Conservation (phyloP, 1,140 invertebrate genomes). For the Campoletis sonorensis region DNA sequence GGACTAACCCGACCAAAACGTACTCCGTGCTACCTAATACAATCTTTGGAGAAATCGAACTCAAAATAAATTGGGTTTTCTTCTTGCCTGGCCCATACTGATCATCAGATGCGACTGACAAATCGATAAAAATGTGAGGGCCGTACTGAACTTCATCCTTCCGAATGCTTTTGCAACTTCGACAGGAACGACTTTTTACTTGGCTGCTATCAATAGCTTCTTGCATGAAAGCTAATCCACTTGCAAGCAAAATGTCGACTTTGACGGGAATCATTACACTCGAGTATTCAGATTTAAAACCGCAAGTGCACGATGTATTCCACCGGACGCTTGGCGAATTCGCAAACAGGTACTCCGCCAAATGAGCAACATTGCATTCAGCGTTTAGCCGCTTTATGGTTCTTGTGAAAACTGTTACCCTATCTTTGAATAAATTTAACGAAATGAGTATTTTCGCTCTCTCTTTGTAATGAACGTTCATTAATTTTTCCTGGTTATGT, state of each 20-base stretch:
- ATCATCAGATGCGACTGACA: neutral
- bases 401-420: too few species aligned
- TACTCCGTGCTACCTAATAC: neutral
- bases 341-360: too few species aligned
- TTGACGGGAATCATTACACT: conserved; percentile 1
- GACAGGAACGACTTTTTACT: too few species aligned
- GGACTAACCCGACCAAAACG: neutral
- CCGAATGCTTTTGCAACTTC: too few species aligned
- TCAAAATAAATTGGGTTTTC: neutral
- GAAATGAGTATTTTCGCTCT: too few species aligned
- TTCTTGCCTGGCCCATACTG: neutral
- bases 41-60: neutral
- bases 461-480: too few species aligned
- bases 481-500: neutral
- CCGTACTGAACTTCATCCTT: too few species aligned
- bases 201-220: too few species aligned
- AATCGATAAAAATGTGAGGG: neutral
- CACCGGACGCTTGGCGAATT: conserved; percentile 23
- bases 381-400: too few species aligned
- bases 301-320: neutral
- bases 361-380: too few species aligned
- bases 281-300: neutral
- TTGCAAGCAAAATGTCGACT: conserved; percentile 25
- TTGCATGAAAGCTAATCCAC: conserved; percentile 4
- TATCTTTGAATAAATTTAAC: too few species aligned